Evolutionary conservation across 2,888 invertebrate species (phyloP).

Genomic region (Drosophila robusta): DNA sequence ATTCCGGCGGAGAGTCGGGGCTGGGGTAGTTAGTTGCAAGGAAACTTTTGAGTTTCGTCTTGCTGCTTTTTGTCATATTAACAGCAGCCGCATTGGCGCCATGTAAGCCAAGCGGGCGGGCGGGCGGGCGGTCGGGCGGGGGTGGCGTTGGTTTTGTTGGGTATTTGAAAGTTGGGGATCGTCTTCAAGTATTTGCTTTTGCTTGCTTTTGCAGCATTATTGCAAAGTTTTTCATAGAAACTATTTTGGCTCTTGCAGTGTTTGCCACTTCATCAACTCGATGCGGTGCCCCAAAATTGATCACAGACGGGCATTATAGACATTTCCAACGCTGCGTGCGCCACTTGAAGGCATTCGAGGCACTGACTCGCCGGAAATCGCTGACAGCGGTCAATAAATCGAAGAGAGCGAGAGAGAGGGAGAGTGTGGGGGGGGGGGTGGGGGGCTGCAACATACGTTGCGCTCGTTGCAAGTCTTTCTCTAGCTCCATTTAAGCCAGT

Average conservation of each 20-base stretch:
- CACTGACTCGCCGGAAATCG: slow-evolving; percentile 32
- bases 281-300: slow-evolving; percentile 35
- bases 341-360: slow-evolving; percentile 30
- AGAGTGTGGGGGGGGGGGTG: too few relatives aligned
- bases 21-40: slow-evolving; percentile 33
- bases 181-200: slow-evolving; percentile 60
- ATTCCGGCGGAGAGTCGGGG: slow-evolving; percentile 38
- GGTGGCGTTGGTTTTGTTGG: slow-evolving; percentile 6
- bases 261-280: slow-evolving; percentile 56
- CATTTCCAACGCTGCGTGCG: slow-evolving; percentile 50
- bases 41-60: slow-evolving; percentile 62
- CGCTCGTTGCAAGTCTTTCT: slow-evolving; percentile 28
- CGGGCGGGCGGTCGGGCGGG: background rate
- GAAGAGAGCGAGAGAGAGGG: background rate
- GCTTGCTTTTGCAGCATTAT: slow-evolving; percentile 28
- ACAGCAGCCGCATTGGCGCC: slow-evolving; percentile 63
- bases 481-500: slow-evolving; percentile 16
- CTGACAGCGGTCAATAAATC: slow-evolving; percentile 1
- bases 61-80: slow-evolving; percentile 76
- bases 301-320: slow-evolving; percentile 39
- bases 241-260: slow-evolving; percentile 39
- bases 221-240: slow-evolving; percentile 42
- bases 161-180: background rate
- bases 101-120: background rate
- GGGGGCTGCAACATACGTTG: slow-evolving; percentile 1